These are phyloP conservation scores for Bos javanicus DNA, from an alignment of 2,113 vertebrate species.

Conservation along the genomic window DNA sequence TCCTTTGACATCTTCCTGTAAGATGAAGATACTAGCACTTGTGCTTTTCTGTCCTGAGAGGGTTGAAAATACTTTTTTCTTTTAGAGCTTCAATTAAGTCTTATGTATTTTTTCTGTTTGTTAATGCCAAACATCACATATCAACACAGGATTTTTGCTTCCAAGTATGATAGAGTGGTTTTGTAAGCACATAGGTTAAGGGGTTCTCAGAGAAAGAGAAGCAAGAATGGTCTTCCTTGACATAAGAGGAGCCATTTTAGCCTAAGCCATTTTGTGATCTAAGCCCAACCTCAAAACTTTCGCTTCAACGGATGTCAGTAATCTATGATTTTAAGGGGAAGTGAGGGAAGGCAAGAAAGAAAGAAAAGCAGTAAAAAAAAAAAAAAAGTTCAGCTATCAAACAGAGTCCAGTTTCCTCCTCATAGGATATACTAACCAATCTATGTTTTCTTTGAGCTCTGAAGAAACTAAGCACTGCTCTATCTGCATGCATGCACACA, in stretches of 20 bases:
- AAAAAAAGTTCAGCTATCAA: background rate
- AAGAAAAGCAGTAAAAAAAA: background rate
- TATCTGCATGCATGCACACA: rapidly evolving
- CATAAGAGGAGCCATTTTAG: background rate
- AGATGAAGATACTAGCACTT: background rate
- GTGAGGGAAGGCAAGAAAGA: background rate
- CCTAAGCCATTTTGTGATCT: background rate
- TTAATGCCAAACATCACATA: background rate
- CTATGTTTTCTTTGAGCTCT: background rate
- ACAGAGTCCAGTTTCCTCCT: background rate
- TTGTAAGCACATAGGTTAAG: background rate
- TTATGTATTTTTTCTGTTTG: background rate
- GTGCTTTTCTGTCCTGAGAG: background rate
- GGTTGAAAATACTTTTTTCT: background rate
- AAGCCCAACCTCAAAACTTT: background rate
- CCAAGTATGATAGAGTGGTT: background rate
- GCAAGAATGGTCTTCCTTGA: background rate
- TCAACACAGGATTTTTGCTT: background rate
- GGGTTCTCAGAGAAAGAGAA: background rate
- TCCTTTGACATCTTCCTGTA: background rate
- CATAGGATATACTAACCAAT: background rate
- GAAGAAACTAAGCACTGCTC: background rate
- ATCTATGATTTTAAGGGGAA: background rate
- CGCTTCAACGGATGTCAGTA: background rate
- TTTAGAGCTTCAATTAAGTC: background rate